Evolutionary conservation across 2,888 invertebrate species (phyloP).

Genomic region (Tetrapedia diversipes): DNA sequence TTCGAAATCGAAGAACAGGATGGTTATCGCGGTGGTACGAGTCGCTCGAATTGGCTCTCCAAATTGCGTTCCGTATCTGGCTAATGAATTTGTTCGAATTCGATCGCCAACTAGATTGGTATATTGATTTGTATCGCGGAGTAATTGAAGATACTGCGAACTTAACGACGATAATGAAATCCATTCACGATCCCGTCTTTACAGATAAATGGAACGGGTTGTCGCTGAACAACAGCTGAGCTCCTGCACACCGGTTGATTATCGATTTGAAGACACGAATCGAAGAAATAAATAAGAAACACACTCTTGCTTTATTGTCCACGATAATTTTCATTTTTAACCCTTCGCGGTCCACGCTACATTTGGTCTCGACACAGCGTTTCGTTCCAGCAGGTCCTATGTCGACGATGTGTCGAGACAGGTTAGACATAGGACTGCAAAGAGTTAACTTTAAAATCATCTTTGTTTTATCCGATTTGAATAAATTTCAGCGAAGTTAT

Average conservation of each 20-base stretch:
- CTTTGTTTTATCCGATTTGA: no score
- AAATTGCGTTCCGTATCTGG: constrained; percentile 45
- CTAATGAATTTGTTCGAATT: constrained; percentile 49
- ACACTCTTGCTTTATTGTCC: not conserved
- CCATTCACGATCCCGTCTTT: not conserved
- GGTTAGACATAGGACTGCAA: no score
- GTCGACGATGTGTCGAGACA: no score
- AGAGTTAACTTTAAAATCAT: no score
- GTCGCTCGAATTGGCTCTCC: constrained; percentile 35
- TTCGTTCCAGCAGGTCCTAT: no score
- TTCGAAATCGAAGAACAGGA: constrained; percentile 17
- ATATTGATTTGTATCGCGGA: constrained; percentile 34
- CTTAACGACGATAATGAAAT: constrained; percentile 1
- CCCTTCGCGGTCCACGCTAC: not conserved
- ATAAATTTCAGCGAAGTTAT: no score
- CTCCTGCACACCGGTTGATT: not conserved
- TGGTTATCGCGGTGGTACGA: constrained; percentile 41
- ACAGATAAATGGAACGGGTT: not conserved
- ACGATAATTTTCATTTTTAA: not conserved
- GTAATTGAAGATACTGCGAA: constrained; percentile 14
- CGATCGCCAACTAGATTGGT: constrained; percentile 36
- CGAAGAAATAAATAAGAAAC: not conserved
- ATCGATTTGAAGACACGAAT: not conserved
- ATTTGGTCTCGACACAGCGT: no score
- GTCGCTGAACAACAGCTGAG: not conserved